Conservation (phyloP, 2,888 invertebrate species). For the Drosophila hawaiiensis region DNA sequence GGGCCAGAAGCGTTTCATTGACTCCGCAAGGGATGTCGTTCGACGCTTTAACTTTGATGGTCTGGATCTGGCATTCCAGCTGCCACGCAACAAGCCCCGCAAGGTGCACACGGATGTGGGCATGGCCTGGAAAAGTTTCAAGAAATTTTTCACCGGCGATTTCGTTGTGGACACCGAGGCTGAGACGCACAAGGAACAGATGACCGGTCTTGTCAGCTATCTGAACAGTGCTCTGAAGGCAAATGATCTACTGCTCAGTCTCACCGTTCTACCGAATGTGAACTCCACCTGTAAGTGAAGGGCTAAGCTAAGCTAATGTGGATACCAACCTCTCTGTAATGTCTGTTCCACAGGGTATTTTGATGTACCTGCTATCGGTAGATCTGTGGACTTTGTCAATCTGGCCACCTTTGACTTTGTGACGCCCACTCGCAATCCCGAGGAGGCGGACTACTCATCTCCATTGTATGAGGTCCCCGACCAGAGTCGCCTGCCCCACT, state of each 20-base stretch:
- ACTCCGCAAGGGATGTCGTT: conserved; percentile 89
- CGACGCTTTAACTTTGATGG: conserved; percentile 94
- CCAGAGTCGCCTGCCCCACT: conserved; percentile 87
- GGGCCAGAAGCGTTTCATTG: conserved; percentile 89
- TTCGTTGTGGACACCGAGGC: conserved; percentile 91
- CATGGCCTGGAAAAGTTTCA: conserved; percentile 90
- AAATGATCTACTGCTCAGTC: conserved; percentile 88
- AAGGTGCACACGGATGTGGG: conserved; percentile 89
- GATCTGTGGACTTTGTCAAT: conserved; percentile 92
- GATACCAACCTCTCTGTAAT: background rate
- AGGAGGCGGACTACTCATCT: conserved; percentile 91
- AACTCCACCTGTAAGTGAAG: conserved; percentile 89
- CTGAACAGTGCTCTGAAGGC: conserved; percentile 89
- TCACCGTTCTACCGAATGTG: conserved; percentile 92
- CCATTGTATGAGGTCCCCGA: conserved; percentile 91
- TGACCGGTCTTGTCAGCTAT: conserved; percentile 90
- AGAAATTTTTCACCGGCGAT: conserved; percentile 90
- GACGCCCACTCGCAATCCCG: conserved; percentile 90
- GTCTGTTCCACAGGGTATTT: conserved; percentile 89
- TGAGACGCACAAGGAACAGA: conserved; percentile 91
- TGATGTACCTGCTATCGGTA: conserved; percentile 90
- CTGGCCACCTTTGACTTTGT: conserved; percentile 92
- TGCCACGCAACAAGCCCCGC: conserved; percentile 91
- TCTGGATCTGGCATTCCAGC: conserved; percentile 94
- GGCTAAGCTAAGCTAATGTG: too few relatives aligned